Conservation (phyloP, 2,113 vertebrate genomes). For the Paracanthobrama guichenoti region DNA sequence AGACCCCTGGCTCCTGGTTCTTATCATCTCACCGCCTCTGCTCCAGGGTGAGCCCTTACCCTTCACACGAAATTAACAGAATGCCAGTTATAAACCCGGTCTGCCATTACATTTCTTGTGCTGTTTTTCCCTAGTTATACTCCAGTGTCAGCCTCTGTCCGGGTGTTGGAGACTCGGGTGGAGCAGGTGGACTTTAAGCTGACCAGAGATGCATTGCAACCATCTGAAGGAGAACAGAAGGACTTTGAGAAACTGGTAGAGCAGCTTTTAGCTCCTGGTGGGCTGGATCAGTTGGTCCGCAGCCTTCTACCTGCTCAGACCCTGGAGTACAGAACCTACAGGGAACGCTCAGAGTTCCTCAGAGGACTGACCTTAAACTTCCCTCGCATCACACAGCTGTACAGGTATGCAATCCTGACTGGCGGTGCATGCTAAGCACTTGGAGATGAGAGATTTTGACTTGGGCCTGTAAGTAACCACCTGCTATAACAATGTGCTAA, state of each 20-base stretch:
- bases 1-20: slow-evolving; percentile 87
- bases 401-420: slow-evolving; percentile 63
- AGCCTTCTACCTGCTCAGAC: slow-evolving; percentile 65
- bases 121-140: slow-evolving; percentile 15
- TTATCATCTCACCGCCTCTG: slow-evolving; percentile 85
- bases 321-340: slow-evolving; percentile 81
- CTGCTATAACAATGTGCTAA: no score
- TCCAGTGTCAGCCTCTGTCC: background rate
- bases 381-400: slow-evolving; percentile 85
- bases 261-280: slow-evolving; percentile 83
- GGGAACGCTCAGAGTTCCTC: slow-evolving; percentile 82
- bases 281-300: slow-evolving; percentile 80
- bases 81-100: background rate
- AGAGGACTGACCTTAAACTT: slow-evolving; percentile 88
- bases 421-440: no score
- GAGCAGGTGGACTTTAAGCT: slow-evolving; percentile 88
- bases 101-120: background rate
- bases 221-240: slow-evolving; percentile 70
- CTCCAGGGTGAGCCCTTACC: slow-evolving; percentile 81
- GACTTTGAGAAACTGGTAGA: slow-evolving; percentile 87
- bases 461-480: no score
- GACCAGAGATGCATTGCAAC: slow-evolving; percentile 65
- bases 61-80: background rate
- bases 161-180: slow-evolving; percentile 53
- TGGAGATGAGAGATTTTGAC: no score